Conservation (phyloP, 2,113 vertebrate genomes). For the Jaculus jaculus region DNA sequence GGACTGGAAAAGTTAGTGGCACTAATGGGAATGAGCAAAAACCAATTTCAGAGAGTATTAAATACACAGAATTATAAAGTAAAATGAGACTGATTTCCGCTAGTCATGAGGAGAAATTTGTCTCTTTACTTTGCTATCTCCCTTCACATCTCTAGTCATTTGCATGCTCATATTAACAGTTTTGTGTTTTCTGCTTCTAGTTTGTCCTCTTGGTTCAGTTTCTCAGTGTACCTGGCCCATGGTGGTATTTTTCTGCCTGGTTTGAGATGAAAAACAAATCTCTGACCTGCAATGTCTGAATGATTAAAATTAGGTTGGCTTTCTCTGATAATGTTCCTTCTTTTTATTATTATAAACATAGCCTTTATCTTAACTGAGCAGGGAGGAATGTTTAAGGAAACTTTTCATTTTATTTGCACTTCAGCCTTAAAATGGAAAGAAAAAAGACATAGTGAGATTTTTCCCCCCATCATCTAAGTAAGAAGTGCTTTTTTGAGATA, state of each 20-base stretch:
- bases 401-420: slow-evolving; percentile 40
- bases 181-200: neutral
- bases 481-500: slow-evolving; percentile 69
- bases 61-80: slow-evolving; percentile 68
- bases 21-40: slow-evolving; percentile 39
- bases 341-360: neutral
- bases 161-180: neutral
- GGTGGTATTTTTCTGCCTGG: neutral
- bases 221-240: neutral
- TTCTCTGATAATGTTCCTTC: slow-evolving; percentile 22
- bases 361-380: slow-evolving; percentile 46
- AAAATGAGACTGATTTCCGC: slow-evolving; percentile 54
- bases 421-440: slow-evolving; percentile 29
- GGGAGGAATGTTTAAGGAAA: slow-evolving; percentile 25
- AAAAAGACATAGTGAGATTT: slow-evolving; percentile 8
- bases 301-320: slow-evolving; percentile 43
- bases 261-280: neutral
- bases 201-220: neutral
- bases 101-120: neutral
- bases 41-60: slow-evolving; percentile 55
- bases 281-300: neutral
- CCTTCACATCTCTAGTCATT: neutral
- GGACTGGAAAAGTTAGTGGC: slow-evolving; percentile 24
- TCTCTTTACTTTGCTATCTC: slow-evolving; percentile 1
- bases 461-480: slow-evolving; percentile 23